These are phyloP conservation scores for Drosophila aff. DNA, from an alignment of 1,140 invertebrate genomes.

Conservation along the genomic window DNA sequence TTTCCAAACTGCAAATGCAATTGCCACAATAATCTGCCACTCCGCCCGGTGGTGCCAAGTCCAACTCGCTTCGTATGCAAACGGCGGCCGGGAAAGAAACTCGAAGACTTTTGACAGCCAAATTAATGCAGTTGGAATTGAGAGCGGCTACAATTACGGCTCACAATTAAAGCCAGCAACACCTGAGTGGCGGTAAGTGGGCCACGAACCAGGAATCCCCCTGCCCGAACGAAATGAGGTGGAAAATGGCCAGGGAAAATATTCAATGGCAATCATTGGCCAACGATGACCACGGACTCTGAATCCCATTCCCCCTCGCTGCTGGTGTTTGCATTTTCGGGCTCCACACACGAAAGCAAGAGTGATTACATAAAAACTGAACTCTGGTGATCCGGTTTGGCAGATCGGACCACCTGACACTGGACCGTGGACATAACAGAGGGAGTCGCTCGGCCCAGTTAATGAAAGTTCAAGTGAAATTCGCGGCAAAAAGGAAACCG, in stretches of 20 bases:
- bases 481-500: conserved; percentile 62
- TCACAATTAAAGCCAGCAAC: conserved; percentile 28
- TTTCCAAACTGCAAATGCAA: conserved; percentile 34
- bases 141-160: conserved; percentile 67
- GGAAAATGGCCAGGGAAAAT: conserved; percentile 55
- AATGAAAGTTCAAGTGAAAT: conserved; percentile 82
- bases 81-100: conserved; percentile 33
- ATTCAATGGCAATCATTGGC: conserved; percentile 67
- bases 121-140: conserved; percentile 64
- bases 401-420: conserved; percentile 33
- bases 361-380: conserved; percentile 74
- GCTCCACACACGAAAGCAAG: conserved; percentile 34
- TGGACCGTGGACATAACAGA: conserved; percentile 27
- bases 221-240: conserved; percentile 1
- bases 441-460: conserved; percentile 60
- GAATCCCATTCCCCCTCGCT: conserved; percentile 1
- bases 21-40: conserved; percentile 28
- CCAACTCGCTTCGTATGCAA: conserved; percentile 26
- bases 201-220: conserved; percentile 17
- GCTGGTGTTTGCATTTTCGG: conserved; percentile 57
- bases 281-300: conserved; percentile 29
- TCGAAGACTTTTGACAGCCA: conserved; percentile 65
- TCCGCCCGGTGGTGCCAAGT: conserved; percentile 25
- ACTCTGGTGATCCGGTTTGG: conserved; percentile 70
- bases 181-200: conserved; percentile 50